phyloP scores from a whole-genome alignment of 2,113 vertebrate genomes.

The Perognathus longimembris region DNA sequence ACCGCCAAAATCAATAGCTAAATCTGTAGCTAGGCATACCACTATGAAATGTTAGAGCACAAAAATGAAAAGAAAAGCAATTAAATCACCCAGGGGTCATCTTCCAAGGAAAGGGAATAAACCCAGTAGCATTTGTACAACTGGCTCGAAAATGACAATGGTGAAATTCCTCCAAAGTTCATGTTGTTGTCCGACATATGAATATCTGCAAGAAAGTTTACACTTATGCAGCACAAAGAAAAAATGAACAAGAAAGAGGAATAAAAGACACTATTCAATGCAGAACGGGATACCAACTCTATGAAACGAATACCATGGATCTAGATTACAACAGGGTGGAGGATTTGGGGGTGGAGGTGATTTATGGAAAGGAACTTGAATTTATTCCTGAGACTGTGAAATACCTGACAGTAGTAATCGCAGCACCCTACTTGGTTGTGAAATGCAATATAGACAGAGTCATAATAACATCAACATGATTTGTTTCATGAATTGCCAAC shows the following conservation, averaged over 20 bases:
- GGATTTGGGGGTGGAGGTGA: accelerated
- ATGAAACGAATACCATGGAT: not conserved
- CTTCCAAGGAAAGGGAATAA: not conserved
- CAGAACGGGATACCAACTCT: not conserved
- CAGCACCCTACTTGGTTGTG: not conserved
- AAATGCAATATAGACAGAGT: not conserved
- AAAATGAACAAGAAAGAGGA: not conserved
- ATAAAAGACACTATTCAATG: not conserved
- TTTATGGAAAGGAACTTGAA: not conserved
- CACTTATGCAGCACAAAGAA: not conserved
- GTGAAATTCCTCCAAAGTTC: not conserved
- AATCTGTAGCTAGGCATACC: not conserved
- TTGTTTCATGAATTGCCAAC: not conserved
- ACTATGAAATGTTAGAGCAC: not conserved
- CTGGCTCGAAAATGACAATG: not conserved
- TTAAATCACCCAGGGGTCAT: not conserved
- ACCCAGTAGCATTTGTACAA: not conserved
- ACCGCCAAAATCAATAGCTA: not conserved
- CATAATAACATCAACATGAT: not conserved
- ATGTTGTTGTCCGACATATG: not conserved
- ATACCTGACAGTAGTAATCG: too few species aligned
- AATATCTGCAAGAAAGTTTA: not conserved
- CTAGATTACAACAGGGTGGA: not conserved
- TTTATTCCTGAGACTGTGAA: not conserved
- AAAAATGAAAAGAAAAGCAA: too few species aligned